Base-by-base conservation (phyloP, 2,797 vertebrate species). In the Pampus argenteus region DNA sequence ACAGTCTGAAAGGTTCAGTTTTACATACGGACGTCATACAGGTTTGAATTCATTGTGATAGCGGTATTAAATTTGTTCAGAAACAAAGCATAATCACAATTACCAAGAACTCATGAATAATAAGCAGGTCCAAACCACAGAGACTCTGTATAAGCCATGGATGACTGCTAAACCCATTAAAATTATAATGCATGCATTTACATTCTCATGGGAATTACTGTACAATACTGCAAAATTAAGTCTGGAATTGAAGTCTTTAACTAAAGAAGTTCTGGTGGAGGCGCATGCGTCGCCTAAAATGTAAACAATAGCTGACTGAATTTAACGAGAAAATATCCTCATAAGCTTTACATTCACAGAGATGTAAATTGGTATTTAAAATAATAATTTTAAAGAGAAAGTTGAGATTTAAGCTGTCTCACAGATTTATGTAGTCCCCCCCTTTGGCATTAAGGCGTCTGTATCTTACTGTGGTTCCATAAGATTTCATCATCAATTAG, bases 101-200 rank as follows among this genome's bases (percentile, higher is more conserved):
- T 75, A 88, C 71, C 7, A 40, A 72, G 70, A 86, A 79, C 62
- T 88, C 82, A 92, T 92, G 90, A 92, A 93, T 93, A 92, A 87
- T 88, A 87, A 89, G 87, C 71, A 89, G 89, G 79, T 87, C 79
- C n/a, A 58, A 78, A 78, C 56, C 77, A 78, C 55, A 23, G 65
- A 81, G 73, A 81, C 65, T 51, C 42, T 36, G 65, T 79, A 65
- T 74, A 56, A 48, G 81, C 83, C 78, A 90, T 72, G 85, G 87
- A 85, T 88, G 90, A 78, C 67, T 90, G 89, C 87, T 85, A 67
- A 92, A 91, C 87, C 90, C 88, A 92, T 93, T 94, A 91, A 90
- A 91, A 82, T 71, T 76, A 69, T 67, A 90, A 89, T 81, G 81
- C 79, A 71, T 59, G 75, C 50, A 9, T 83, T 86, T 71, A 48